A percentile compares a stretch with the other conserved stretches of the same genome.
These are phyloP conservation scores for Nemapogon koenigi DNA, from an alignment of 2,888 invertebrate genomes.

Conservation along the genomic window DNA sequence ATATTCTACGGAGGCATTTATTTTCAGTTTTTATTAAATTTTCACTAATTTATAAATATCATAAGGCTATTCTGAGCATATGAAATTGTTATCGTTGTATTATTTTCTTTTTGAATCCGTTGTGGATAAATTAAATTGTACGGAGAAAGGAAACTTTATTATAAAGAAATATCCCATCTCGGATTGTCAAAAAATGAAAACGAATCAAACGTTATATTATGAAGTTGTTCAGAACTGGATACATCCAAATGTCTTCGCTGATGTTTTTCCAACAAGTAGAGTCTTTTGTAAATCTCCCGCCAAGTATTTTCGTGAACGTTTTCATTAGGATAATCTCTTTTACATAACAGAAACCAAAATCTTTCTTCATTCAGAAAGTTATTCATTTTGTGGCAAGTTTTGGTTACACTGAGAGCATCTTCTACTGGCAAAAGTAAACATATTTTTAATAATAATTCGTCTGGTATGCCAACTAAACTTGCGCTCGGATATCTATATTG, in stretches of 20 bases:
- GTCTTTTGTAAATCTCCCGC: conserved; percentile 22
- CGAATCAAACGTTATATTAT: conserved; percentile 2
- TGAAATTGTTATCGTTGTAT: background rate
- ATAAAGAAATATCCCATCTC: background rate
- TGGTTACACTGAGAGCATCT: conserved; percentile 24
- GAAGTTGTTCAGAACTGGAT: too few species aligned
- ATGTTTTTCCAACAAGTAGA: conserved; percentile 17
- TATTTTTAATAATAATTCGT: conserved; percentile 24
- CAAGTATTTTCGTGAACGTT: conserved; percentile 18
- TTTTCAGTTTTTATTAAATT: too few species aligned
- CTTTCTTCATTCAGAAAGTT: conserved; percentile 22
- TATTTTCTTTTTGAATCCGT: background rate
- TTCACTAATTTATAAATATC: too few species aligned
- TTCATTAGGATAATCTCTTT: conserved; percentile 25
- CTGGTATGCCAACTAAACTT: conserved; percentile 26
- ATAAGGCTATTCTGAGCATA: too few species aligned
- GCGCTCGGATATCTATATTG: conserved; percentile 21
- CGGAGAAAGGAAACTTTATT: too few species aligned
- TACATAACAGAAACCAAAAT: conserved; percentile 26
- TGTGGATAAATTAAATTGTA: too few species aligned
- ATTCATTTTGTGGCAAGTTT: conserved; percentile 25
- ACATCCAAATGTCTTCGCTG: too few species aligned
- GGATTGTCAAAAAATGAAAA: background rate
- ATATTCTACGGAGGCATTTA: too few species aligned
- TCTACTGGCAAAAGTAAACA: conserved; percentile 21